Percentiles rank a stretch among this genome's conserved stretches.
Evolutionary conservation across 2,888 invertebrate genomes (phyloP).

Genomic region (Calameuta pallipes): DNA sequence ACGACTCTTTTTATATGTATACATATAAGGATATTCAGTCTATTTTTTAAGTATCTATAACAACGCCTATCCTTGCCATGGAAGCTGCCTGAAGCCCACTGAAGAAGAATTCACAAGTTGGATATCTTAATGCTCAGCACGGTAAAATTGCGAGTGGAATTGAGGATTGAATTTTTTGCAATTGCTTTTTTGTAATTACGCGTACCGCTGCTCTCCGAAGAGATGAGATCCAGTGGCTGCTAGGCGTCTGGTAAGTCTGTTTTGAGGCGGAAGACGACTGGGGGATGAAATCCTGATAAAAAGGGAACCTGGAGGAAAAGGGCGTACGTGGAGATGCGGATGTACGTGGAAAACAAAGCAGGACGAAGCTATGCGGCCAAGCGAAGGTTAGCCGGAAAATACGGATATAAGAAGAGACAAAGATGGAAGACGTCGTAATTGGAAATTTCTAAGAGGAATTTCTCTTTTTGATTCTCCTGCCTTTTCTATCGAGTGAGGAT

Average conservation of each 20-base stretch:
- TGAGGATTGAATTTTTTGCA: neutral
- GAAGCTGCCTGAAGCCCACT: neutral
- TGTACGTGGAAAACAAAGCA: neutral
- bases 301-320: neutral
- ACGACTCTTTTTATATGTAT: too few species aligned
- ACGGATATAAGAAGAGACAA: neutral
- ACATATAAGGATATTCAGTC: neutral
- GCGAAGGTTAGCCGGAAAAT: neutral
- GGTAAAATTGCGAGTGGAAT: too few species aligned
- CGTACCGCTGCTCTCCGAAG: neutral
- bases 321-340: neutral
- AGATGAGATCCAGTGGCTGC: neutral
- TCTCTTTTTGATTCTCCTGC: neutral
- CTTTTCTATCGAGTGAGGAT: neutral
- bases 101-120: neutral
- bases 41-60: neutral
- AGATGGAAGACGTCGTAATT: neutral
- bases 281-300: neutral
- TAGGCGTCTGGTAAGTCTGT: neutral
- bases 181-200: neutral
- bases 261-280: neutral
- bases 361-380: neutral
- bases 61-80: neutral
- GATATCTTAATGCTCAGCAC: neutral
- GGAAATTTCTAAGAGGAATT: neutral